phyloP scores from a whole-genome alignment of 2,113 vertebrate genomes.

The Orthonyx spaldingii region DNA sequence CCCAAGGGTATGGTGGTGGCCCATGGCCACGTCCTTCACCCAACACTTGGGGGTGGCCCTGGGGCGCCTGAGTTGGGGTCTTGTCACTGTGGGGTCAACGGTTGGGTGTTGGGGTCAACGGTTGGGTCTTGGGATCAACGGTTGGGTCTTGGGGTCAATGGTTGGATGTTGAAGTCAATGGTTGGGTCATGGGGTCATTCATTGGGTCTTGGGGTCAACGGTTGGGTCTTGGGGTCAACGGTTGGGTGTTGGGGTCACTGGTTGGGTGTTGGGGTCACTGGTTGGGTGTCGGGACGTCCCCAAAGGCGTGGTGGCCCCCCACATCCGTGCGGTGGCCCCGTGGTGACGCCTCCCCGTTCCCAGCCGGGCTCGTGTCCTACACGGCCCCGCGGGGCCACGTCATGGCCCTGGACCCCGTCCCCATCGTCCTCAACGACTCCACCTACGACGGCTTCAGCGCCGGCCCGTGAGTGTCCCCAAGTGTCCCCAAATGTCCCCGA shows the following conservation, averaged over 20 bases:
- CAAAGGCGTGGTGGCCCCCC: neutral
- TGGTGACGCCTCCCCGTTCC: neutral
- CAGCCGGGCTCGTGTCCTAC: constrained; percentile 88
- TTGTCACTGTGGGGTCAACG: neutral
- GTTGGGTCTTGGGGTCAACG: neutral
- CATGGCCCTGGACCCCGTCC: constrained; percentile 77
- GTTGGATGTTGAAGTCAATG: too few relatives aligned
- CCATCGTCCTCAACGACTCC: constrained; percentile 87
- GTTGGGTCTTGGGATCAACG: neutral
- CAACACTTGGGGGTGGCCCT: accelerated
- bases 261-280: neutral
- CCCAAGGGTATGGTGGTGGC: neutral
- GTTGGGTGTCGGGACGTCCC: neutral
- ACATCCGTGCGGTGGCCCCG: accelerated
- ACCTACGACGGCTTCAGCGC: constrained; percentile 86
- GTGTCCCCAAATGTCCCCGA: neutral
- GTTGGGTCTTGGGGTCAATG: neutral
- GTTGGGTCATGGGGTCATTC: neutral
- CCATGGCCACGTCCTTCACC: neutral
- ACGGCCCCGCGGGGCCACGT: constrained; percentile 84
- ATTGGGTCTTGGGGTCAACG: neutral
- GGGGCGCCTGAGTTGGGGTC: neutral
- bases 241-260: neutral
- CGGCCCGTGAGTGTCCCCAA: constrained; percentile 69
- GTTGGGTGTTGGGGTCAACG: too few relatives aligned